Evolutionary conservation across 1,140 invertebrate genomes (phyloP), one percentile per base, ranked within the genome.

Genomic region (Ridgeia piscesae): DNA sequence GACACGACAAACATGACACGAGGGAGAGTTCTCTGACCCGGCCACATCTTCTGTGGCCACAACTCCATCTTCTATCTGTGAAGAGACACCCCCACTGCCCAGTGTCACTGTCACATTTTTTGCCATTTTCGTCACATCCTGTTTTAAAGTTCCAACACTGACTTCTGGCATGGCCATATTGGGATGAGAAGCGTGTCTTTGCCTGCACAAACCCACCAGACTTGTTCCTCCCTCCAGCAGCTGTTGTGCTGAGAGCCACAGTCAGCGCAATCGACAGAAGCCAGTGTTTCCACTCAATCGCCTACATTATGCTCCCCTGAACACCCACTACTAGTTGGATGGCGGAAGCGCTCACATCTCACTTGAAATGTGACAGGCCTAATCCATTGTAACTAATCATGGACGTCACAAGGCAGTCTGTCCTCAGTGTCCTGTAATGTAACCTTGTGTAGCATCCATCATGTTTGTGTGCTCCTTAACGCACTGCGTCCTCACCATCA

Each of bases 321-420:
- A 77, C 27, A 77, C 58, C 58, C 4, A 77, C 58, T 77, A 31
- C 8, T 77, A 77, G 58, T 77, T 77, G 58, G 58, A 77, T 77
- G 58, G 27, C 58, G 17, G 58, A 77, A 77, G 58, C 27, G 58
- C 58, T 77, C 58, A 31, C 58, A 77, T 77, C 58, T 77, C 58
- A 77, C 58, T 77, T 77, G 58, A 77, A 77, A 77, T 77, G 58
- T 77, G 58, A 77, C 58, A 77, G 58, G 58, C 27, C 58, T 77
- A 77, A 77, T 77, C 58, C 58, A 77, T 77, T 77, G 58, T 77
- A 77, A 77, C 58, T 77, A 77, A 77, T 77, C 58, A 77, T 17
- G 58, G 58, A 77, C 58, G 2, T 42, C 42, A 42, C 42, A 42
- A 42, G 42, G 42, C 42, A 11, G 42, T 42, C 42, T 42, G 42